Base-by-base conservation (phyloP, 1,140 invertebrate species). In the Drosophila arawakana region DNA sequence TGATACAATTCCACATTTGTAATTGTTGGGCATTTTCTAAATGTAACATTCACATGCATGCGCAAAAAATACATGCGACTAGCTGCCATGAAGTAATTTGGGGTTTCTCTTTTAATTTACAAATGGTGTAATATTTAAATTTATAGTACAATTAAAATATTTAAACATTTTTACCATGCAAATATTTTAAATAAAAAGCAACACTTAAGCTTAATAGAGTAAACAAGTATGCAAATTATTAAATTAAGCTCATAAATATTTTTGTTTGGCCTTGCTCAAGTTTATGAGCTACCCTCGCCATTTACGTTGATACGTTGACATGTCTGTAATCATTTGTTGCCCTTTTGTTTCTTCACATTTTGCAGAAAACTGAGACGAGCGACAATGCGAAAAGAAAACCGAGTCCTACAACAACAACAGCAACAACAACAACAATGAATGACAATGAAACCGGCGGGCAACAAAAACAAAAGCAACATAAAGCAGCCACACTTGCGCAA, bases 351-450 rank as follows among this genome's bases (percentile, higher is more conserved):
- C 65, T 61, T 68, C 50, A 67, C 65, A 52, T 61, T 76, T 82
- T 85, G 80, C 83, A 89, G 83, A 83, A 73, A 78, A 73, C 59
- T 69, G 84, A 83, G 84, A 82, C 83, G 83, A 82, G 76, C 73
- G 67, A 83, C 83, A 71, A 83, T 88, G 83, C 83, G 77, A 88
- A 88, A 88, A 89, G 84, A 80, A 79, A 78, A 76, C 68, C 47
- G 60, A 73, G 47, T 71, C 63, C 71, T 44, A 58, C 58, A 73
- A 47, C 73, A 44, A 62, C 59, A 61, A 58, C 43, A 46, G 15
- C 34, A 50, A 13, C 47, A 76, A 70, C 72, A 69, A 78, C 49
- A 71, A 67, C 39, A 78, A 76, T 67, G 25, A 83, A 85, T 81
- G 73, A 68, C 78, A 83, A 77, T 85, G 69, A 61, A 70, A 57